phyloP scores from a whole-genome alignment of 2,888 invertebrate species.

The Noctua comes region DNA sequence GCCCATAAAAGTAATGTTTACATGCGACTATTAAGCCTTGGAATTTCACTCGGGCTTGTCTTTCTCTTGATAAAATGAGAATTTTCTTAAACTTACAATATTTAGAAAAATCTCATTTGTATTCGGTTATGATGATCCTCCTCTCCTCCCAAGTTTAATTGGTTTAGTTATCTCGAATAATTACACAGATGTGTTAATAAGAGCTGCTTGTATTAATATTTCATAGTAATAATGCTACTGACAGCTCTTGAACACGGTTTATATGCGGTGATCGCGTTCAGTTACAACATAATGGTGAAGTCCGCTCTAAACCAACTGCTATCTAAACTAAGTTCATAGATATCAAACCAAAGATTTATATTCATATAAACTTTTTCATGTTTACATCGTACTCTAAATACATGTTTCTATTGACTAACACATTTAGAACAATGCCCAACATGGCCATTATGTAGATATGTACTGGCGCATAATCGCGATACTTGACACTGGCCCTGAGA shows the following conservation, averaged over 20 bases:
- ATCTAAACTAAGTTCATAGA: neutral
- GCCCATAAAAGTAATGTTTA: constrained; percentile 55
- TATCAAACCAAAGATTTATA: neutral
- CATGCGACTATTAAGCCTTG: constrained; percentile 19
- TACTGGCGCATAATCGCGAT: constrained; percentile 26
- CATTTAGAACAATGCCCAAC: constrained; percentile 36
- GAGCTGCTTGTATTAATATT: neutral
- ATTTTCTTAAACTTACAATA: neutral
- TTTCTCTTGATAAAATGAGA: constrained; percentile 37
- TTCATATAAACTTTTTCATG: neutral
- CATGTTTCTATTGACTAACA: constrained; percentile 14
- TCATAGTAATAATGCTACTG: neutral
- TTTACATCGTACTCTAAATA: neutral
- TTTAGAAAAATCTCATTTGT: neutral
- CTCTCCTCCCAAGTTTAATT: neutral
- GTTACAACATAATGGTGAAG: neutral
- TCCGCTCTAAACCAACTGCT: neutral
- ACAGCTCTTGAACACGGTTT: neutral
- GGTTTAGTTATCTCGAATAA: neutral
- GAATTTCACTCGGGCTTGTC: constrained; percentile 34
- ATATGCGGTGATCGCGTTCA: neutral
- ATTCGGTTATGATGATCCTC: neutral
- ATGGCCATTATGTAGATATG: constrained; percentile 25
- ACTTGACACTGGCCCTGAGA: constrained; percentile 56
- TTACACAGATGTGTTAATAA: neutral